phyloP scores from a whole-genome alignment of 2,113 vertebrate genomes.

The Anhinga rufa region DNA sequence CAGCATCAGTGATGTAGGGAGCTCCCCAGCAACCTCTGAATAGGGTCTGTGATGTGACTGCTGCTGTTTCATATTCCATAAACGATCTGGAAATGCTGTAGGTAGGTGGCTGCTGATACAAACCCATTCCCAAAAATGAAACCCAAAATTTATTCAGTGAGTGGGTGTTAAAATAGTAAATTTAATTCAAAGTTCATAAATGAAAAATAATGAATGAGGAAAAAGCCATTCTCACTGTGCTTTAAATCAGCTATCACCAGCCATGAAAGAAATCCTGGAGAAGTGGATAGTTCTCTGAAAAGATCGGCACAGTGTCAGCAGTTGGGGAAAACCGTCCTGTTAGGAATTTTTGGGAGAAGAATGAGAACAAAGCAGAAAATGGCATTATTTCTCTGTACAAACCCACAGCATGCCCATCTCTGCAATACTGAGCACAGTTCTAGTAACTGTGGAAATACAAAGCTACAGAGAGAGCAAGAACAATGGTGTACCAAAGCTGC shows the following conservation, averaged over 20 bases:
- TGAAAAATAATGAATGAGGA: neutral
- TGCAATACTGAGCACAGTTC: neutral
- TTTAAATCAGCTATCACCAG: neutral
- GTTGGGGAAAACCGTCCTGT: neutral
- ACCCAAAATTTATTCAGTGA: neutral
- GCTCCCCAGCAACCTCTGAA: neutral
- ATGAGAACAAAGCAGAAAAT: neutral
- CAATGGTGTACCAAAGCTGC: rapidly evolving
- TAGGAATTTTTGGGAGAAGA: neutral
- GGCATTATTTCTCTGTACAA: neutral
- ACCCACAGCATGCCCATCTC: neutral
- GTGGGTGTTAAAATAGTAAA: neutral
- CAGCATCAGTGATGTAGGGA: neutral
- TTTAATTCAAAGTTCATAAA: neutral
- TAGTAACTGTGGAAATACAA: neutral
- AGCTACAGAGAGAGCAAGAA: neutral
- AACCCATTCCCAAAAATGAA: neutral
- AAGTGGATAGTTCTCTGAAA: neutral
- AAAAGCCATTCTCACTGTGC: neutral
- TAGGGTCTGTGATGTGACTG: neutral
- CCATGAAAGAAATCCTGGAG: neutral
- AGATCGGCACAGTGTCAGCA: neutral
- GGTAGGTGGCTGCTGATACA: neutral
- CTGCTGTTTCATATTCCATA: neutral
- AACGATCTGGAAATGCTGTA: neutral